Evolutionary conservation across 2,113 vertebrate species (phyloP), one percentile per base, ranked within the genome.

Genomic region (Oreochromis spilurus): DNA sequence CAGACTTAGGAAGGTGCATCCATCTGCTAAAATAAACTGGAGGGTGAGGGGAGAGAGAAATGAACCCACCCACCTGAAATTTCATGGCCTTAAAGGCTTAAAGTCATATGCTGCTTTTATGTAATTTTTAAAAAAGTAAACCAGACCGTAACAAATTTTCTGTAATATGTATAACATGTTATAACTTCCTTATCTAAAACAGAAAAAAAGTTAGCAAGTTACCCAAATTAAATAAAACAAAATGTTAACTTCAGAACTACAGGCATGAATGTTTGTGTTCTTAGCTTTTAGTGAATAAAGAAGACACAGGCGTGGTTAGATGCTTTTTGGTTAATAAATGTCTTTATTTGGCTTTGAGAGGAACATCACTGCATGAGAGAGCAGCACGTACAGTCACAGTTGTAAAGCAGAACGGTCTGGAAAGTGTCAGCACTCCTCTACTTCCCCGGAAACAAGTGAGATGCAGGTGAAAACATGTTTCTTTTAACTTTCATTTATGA

Each of bases 291-390:
- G 11, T 45, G 2, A 58, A 58, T 85, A 5, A n/a, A 77, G 24
- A 91, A 87, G 19, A 79, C 54, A 70, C 88, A 78, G 17, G 75
- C 1, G 14, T 4, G 5, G 14, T 2, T 52, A 34, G 62, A 50
- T 17, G 36, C 6, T 38, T 67, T 92, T 95, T 95, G 95, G 96
- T 96, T 97, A 94, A 94, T 96, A 95, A 96, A 96, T 96, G 94
- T 94, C 92, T 97, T 97, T 97, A 97, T 97, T 97, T 97, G 96
- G 96, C 95, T 96, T 96, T 93, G 92, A 94, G 89, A 93, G 89
- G 88, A 95, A 93, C 79, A 92, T 93, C 91, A 96, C 95, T 96
- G 92, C 93, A 93, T 95, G 91, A 94, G 79, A 84, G 83, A 95
- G 95, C 96, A 96, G 95, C 94, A 94, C 78, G 67, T 87, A 94